Conservation (phyloP, 92 coral and sea anemone genomes). For the Palythoa grandis region DNA sequence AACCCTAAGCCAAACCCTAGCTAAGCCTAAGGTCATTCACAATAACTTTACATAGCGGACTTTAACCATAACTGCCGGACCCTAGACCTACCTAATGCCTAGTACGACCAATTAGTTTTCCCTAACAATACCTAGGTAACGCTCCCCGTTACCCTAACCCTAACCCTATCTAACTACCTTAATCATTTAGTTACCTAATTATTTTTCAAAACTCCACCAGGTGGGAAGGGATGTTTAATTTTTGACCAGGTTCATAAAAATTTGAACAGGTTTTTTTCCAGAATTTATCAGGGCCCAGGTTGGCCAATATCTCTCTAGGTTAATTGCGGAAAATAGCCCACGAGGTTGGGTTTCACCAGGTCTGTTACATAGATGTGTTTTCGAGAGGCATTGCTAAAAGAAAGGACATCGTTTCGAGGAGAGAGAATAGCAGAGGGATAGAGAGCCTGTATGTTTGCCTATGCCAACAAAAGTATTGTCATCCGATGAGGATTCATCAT, state of each 20-base stretch:
- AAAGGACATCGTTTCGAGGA: conserved; percentile 9
- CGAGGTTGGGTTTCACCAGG: no score
- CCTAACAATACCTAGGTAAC: no score
- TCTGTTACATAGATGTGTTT: no score
- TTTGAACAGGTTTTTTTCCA: background rate
- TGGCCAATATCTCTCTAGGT: background rate
- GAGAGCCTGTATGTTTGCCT: conserved; percentile 5
- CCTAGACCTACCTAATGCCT: no score
- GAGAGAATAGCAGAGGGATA: conserved; percentile 3
- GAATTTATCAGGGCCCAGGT: background rate
- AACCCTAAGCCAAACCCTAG: no score
- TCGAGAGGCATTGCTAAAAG: background rate
- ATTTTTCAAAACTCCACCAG: background rate
- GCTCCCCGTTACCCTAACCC: no score
- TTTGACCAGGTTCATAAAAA: background rate
- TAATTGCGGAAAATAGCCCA: no score
- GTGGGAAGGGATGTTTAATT: background rate
- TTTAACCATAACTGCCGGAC: no score
- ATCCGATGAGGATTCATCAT: background rate
- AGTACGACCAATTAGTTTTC: no score
- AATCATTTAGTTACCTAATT: background rate
- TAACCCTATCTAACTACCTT: no score
- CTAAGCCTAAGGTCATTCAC: no score
- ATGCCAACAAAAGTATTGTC: background rate
- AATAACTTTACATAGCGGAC: no score